Base-by-base conservation (phyloP, 64 coral and sea anemone genomes). In the Dendronephthya gigantea region DNA sequence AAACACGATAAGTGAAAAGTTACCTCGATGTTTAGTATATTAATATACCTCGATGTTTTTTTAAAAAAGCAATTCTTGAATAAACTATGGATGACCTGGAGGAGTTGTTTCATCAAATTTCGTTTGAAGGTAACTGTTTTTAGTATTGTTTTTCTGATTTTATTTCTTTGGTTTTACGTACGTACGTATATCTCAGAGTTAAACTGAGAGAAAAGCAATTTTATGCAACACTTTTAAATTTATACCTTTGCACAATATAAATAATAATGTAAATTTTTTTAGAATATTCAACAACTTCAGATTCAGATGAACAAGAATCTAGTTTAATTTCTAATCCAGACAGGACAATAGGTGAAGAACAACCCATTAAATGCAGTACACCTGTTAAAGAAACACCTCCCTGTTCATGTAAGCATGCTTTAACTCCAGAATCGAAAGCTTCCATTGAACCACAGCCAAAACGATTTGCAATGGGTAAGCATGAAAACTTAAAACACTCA, bases 301-400 rank as follows among this genome's bases (percentile, higher is more conserved):
- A 2, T 52, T 52, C 50, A 52, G 50, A 52, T 74, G 68, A 30
- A 12, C 68, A 74, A 74, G 68, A 1, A 74, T 1, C 8, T 13
- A 74, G 25, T 19, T 52, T 22, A 52, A 52, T 22, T 52, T 52
- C 50, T 52, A 52, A 52, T 52, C 1, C 50, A 52, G 50, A 52
- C 50, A 52, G 1, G 13, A 22, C 50, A 52, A 16, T 52, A 52
- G 50, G 13, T 52, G 50, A 30, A 74, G 68, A 74, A 35, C 68
- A n/a, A n/a, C n/a, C 68, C n/a, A 35, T 35, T 17, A 35, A 17
- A 30, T 30, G n/a, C 32, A 74, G 68, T 35, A 74, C 68, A 74
- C 68, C 68, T 27, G 68, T 74, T 28, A 74, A 74, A 74, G 68
- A 74, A 74, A 74, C 11, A 35, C 30, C 68, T 74, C 68, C n/a